Evolutionary conservation across 2,113 vertebrate genomes (phyloP), one percentile per base, ranked within the genome.

Genomic region (Lagopus leucura): DNA sequence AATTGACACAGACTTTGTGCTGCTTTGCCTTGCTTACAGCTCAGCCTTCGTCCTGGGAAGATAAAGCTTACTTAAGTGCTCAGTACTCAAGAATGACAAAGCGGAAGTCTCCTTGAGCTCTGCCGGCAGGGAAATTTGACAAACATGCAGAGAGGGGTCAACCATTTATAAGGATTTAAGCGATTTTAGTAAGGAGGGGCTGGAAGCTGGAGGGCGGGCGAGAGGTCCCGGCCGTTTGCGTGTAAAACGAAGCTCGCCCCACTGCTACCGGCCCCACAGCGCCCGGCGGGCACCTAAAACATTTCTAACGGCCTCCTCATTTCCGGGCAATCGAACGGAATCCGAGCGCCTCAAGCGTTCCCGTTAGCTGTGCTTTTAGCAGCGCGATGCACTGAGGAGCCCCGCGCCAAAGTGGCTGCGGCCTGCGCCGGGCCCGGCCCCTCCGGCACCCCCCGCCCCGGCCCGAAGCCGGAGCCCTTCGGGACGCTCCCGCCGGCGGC

Each of bases 101-200:
- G 86, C 1, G 75, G 75, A 71, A 97, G 32, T 20, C 76, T 91
- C 93, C 94, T 72, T 67, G 8, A 91, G 93, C 72, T 92, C 73
- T 91, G 71, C 81, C 55, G 75, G 93, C 93, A 96, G 71, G 95
- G 77, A 79, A 38, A 38, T 81, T 93, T 64, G 76, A 90, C 78
- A 94, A 86, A 50, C 67, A 78, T 50, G 92, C 88, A 82, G 32
- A 50, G 81, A 82, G 94, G 42, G 92, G 30, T 32, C 80, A 3
- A 64, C 71, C 94, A 43, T 69, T 50, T 70, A 42, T n/a, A 81
- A 91, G 47, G 67, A 86, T 80, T 42, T 72, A 71, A 64, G 58
- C 72, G 1, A 28, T 83, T 91, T 96, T 43, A 91, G 93, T 74
- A 54, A 93, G 88, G 65, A 42, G 69, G 83, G 28, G 77, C 79